Base-by-base conservation (phyloP, 2,888 invertebrate species). In the Parapristionchus giblindavisi region DNA sequence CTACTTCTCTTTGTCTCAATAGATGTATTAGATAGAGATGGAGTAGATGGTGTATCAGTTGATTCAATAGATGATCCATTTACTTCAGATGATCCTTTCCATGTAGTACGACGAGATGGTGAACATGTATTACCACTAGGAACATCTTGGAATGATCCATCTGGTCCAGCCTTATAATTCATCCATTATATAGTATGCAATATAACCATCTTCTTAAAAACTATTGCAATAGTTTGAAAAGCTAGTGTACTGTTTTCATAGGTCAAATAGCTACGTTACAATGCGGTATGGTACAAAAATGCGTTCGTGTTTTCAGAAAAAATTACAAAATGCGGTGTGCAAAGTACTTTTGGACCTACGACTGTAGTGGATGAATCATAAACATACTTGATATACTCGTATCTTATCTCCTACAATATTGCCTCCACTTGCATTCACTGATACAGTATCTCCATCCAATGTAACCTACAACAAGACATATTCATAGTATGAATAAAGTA, bases 361-460 rank as follows among this genome's bases (percentile, higher is more conserved):
- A n/a, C n/a, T n/a, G 48, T 14, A 63, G 4, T 11, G n/a, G 11
- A 60, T 29, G 36, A 3, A n/a, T 21, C 24, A 2, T 11, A 24
- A 11, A 40, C 43, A 17, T 17, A 71, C 72, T 61, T 73, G 73
- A 21, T 61, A 73, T 11, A 73, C 60, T 17, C 70, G 54, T 48
- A 71, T 56, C 56, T 40, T 11, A 11, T 71, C 70, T 11, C 56
- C 70, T 40, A 54, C 70, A n/a, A 71, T 6, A 60, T 48, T 52
- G 11, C 24, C 24, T 32, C 73, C 73, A 34, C 48, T 61, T 2
- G 43, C 61, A 14, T 73, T 61, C 48, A 73, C 54, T 48, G 48
- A 21, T 32, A 61, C 73, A 17, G 43, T 73, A 52, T 36, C 73
- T n/a, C 61, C 73, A 51, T 73, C 61, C 32, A 73, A 60, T 2